Evolutionary conservation across 2,113 vertebrate genomes (phyloP).

Genomic region (Atlantisia rogersi): DNA sequence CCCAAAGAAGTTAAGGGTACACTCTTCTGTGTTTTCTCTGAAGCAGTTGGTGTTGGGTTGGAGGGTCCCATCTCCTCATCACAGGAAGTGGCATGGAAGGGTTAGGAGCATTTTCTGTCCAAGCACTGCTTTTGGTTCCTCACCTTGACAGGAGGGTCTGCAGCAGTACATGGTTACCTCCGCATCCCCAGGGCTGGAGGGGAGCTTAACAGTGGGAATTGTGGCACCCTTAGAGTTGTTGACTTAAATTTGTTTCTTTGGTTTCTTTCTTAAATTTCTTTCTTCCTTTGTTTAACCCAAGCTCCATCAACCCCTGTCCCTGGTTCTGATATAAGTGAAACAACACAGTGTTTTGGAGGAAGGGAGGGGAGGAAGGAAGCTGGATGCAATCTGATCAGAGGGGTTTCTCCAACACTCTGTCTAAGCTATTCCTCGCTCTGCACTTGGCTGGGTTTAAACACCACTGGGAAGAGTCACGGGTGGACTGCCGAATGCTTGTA

Average conservation of each 20-base stretch:
- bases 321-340: not conserved
- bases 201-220: fast-evolving
- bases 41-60: not conserved
- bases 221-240: not conserved
- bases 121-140: not conserved
- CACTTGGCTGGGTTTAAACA: not conserved
- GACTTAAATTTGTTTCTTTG: too few relatives aligned
- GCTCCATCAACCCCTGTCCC: not conserved
- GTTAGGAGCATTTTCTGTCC: not conserved
- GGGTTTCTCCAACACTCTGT: not conserved
- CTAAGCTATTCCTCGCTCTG: not conserved
- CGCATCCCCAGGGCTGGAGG: not conserved
- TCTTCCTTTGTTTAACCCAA: not conserved
- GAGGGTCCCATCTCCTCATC: not conserved
- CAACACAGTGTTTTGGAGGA: not conserved
- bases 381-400: not conserved
- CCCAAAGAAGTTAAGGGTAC: not conserved
- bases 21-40: fast-evolving
- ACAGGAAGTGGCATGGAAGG: not conserved
- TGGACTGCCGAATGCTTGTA: not conserved
- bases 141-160: not conserved
- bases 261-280: too few relatives aligned
- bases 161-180: fast-evolving
- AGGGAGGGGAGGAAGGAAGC: not conserved
- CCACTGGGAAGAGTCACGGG: too few relatives aligned